Conservation (phyloP, 2,888 invertebrate species). For the Petrolisthes manimaculis region DNA sequence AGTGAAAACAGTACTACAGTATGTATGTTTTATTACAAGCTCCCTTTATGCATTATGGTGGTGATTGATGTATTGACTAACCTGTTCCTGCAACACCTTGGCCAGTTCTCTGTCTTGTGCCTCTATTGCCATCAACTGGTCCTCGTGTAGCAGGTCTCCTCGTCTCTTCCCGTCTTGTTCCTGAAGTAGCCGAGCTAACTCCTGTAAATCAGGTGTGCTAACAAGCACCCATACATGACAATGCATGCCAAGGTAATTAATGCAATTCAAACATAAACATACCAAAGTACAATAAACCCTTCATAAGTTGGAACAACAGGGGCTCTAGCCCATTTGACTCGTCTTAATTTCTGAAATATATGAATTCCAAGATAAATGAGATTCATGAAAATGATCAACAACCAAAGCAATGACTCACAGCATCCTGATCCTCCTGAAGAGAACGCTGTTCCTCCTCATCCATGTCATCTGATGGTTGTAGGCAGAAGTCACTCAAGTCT, state of each 20-base stretch:
- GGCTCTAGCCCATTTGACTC: not conserved
- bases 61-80: constrained; percentile 36
- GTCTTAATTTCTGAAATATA: not conserved
- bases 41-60: not conserved
- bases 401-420: constrained; percentile 72
- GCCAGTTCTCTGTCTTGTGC: constrained; percentile 85
- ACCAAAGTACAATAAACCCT: too few species aligned
- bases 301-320: too few species aligned
- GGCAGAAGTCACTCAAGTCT: constrained; percentile 71
- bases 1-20: not conserved
- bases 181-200: constrained; percentile 81
- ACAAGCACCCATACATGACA: constrained; percentile 48
- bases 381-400: not conserved
- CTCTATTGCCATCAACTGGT: constrained; percentile 81
- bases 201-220: constrained; percentile 71
- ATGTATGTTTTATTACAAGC: not conserved
- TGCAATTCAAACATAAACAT: not conserved
- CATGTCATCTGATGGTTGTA: constrained; percentile 69
- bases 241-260: constrained; percentile 35
- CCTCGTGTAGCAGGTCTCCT: constrained; percentile 74
- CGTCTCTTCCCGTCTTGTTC: constrained; percentile 79
- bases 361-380: not conserved
- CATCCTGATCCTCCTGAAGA: constrained; percentile 81
- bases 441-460: constrained; percentile 75
- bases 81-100: constrained; percentile 80